A percentile compares a stretch with the other conserved stretches of the same genome.
These are phyloP conservation scores for Pygoscelis adeliae DNA, from an alignment of 2,113 vertebrate genomes.

Conservation along the genomic window DNA sequence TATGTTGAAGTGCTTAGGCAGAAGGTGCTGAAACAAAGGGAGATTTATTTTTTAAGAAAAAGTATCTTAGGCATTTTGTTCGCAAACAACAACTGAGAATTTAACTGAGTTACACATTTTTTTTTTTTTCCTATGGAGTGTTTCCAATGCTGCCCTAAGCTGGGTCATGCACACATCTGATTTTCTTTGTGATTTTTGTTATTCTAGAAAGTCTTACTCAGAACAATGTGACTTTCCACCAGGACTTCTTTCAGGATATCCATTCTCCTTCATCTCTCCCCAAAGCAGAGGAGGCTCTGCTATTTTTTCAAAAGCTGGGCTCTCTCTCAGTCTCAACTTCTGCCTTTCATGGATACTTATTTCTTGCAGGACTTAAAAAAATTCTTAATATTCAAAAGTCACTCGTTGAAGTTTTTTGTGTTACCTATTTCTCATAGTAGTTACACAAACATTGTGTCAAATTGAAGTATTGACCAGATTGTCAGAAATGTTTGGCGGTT, in stretches of 20 bases:
- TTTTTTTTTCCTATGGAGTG: too few species aligned
- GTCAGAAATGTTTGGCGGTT: not conserved
- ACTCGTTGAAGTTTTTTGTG: not conserved
- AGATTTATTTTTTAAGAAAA: not conserved
- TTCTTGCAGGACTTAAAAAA: not conserved
- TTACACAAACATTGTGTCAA: not conserved
- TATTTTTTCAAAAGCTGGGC: not conserved
- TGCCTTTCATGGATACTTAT: not conserved
- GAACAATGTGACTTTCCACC: not conserved
- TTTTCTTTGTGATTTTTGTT: not conserved
- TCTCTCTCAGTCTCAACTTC: not conserved
- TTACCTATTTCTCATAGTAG: not conserved
- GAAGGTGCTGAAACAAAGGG: constrained; percentile 48
- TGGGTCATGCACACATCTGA: not conserved
- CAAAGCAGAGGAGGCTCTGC: rapidly evolving
- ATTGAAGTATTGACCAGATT: not conserved
- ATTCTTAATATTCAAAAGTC: not conserved
- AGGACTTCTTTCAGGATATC: not conserved
- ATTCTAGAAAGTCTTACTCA: not conserved
- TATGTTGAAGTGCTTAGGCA: constrained; percentile 44
- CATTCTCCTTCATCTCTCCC: not conserved
- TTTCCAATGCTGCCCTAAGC: not conserved
- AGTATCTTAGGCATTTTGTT: not conserved
- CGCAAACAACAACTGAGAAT: not conserved
- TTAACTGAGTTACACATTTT: not conserved